Evolutionary conservation across 2,797 vertebrate genomes (phyloP).

Genomic region (Xenops minutus): DNA sequence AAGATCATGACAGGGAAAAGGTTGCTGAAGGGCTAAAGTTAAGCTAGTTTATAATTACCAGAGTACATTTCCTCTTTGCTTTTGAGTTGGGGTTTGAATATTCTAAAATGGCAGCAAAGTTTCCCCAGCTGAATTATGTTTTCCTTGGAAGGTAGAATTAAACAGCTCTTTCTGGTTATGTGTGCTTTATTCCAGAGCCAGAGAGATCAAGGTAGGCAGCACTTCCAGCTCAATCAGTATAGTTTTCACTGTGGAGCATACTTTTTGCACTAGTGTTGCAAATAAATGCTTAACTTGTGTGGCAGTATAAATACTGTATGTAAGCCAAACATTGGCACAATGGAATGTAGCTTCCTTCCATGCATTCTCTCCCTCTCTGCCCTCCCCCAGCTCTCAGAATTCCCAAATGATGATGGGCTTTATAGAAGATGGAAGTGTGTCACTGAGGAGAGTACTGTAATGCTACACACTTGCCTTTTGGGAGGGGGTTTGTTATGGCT

Average conservation of each 20-base stretch:
- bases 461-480: not conserved
- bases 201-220: not conserved
- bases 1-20: not conserved
- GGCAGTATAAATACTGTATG: not conserved
- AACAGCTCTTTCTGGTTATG: not conserved
- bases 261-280: not conserved
- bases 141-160: not conserved
- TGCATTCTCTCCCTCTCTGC: fast-evolving
- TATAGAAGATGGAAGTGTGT: not conserved
- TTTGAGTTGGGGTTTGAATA: not conserved
- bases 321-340: not conserved
- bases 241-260: not conserved
- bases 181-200: not conserved
- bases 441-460: not conserved
- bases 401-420: not conserved
- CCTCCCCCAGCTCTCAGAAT: not conserved
- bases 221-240: not conserved
- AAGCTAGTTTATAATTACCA: not conserved
- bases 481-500: not conserved
- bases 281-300: not conserved
- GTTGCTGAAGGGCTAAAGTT: not conserved
- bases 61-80: not conserved
- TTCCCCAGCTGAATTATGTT: not conserved
- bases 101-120: not conserved
- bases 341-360: not conserved